phyloP scores from a whole-genome alignment of 2,113 vertebrate genomes.

The Psittacula cyanocephala region DNA sequence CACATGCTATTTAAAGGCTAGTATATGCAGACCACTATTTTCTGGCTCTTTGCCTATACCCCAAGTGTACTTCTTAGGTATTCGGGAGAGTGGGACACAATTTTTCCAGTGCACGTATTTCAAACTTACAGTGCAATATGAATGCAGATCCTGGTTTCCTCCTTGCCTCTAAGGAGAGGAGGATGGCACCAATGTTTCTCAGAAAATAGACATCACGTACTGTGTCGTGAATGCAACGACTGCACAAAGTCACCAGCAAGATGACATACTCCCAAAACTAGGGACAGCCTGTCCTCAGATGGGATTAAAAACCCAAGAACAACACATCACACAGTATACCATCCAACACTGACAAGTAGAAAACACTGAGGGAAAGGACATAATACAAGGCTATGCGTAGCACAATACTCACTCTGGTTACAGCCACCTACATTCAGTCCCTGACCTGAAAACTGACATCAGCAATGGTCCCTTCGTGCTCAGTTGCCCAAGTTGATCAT shows the following conservation, averaged over 20 bases:
- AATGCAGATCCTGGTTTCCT: neutral
- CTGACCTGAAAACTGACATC: neutral
- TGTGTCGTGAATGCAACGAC: rapidly evolving
- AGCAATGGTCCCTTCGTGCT: neutral
- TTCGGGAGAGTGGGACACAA: too few species aligned
- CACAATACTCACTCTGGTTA: rapidly evolving
- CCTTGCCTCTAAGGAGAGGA: neutral
- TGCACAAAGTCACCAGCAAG: neutral
- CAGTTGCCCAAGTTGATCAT: rapidly evolving
- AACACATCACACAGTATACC: too few species aligned
- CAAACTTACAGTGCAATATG: neutral
- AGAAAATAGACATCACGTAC: neutral
- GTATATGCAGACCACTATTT: neutral
- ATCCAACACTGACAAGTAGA: neutral
- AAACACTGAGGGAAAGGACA: neutral
- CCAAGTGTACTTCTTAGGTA: neutral
- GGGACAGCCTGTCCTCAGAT: neutral
- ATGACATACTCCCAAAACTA: neutral
- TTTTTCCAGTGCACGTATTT: neutral
- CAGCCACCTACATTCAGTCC: neutral
- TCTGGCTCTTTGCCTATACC: neutral
- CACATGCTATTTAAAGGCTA: neutral
- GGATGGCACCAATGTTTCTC: neutral
- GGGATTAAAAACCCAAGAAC: neutral
- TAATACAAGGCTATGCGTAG: neutral